Evolutionary conservation across 1,140 invertebrate genomes (phyloP), one percentile per base, ranked within the genome.

Genomic region (Gryon sp.): DNA sequence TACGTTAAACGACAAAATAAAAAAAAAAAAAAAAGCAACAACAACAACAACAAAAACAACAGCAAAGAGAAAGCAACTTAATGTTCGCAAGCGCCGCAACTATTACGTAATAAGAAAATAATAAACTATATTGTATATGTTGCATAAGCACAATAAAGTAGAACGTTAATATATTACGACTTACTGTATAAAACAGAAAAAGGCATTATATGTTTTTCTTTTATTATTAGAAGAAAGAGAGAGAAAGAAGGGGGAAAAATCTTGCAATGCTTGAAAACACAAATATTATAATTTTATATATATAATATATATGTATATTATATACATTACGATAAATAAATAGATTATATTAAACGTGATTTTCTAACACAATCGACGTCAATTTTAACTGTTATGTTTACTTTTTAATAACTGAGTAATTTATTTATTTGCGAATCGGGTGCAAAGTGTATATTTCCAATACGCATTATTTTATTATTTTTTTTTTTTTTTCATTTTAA

Each of bases 371-470:
- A 50, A 20, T 65, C 59, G 46, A 45, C 48, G 28, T 60, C n/a
- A 59, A 66, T 59, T 65, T 59, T 12, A 48, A 60, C 24, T 46
- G 19, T 68, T 76, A 66, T 57, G 50, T 73, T 65, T 73, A 77
- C n/a, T 62, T 53, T 70, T 60, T 65, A 76, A 38, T 59, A 74
- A 16, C 41, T 79, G 24, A 82, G 83, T 85, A 83, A 86, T 82
- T 86, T 86, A 86, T 86, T 86, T 86, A 86, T 86, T n/a, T 86
- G 80, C 80, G 55, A 79, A 55, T 69, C n/a, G n/a, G 70, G 72
- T 68, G 76, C 76, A 79, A 73, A 80, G 38, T 79, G 81, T 83
- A 82, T 79, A 82, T 84, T 83, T 83, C 43, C 41, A 69, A 34
- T 18, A 28, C 16, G 41, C 41, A 40, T 18, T n/a, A n/a, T n/a